Base-by-base conservation (phyloP, 1,140 invertebrate species). In the Hycleus phaleratus region DNA sequence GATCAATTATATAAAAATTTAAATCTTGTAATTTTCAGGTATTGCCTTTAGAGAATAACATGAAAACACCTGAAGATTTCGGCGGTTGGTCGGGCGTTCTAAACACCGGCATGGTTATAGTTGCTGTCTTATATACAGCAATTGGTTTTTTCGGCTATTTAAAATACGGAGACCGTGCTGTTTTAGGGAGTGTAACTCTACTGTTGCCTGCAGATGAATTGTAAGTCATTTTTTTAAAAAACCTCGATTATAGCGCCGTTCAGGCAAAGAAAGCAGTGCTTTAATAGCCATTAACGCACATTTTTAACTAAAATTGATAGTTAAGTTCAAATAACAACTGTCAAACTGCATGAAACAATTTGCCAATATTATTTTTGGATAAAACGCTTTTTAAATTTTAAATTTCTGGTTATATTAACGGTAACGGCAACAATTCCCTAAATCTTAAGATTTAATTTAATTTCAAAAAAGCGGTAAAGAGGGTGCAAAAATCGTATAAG, bases 101-200 rank as follows among this genome's bases (percentile, higher is more conserved):
- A 1, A 95, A 93, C 62, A 90, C 89, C 7, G 87, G 86, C 12
- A 95, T 95, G 92, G 81, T 87, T 1, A 84, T 91, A 48, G 90
- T 95, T 5, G 85, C 85, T 3, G 83, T 81, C 49, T 71, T 94
- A 2, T 95, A 95, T 69, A 87, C 87, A 12, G 85, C 85, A 3
- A 85, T 94, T 26, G 93, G 91, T 40, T 95, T 94, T 75, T 95
- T 91, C 76, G 93, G 92, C 10, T 95, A 93, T 71, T 76, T 95
- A 12, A 90, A 91, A 67, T 95, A 90, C 75, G 91, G 91, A 2
- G 85, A 91, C 45, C 71, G 75, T 57, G 85, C 90, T 1, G 73
- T 81, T 59, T 54, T 70, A 32, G 90, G 88, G 10, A 93, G 88
- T 72, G 88, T 95, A 48, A 95, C 92, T 3, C 75, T 94, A 1